phyloP scores from a whole-genome alignment of 1,140 invertebrate species.

The Leucophenga varia region DNA sequence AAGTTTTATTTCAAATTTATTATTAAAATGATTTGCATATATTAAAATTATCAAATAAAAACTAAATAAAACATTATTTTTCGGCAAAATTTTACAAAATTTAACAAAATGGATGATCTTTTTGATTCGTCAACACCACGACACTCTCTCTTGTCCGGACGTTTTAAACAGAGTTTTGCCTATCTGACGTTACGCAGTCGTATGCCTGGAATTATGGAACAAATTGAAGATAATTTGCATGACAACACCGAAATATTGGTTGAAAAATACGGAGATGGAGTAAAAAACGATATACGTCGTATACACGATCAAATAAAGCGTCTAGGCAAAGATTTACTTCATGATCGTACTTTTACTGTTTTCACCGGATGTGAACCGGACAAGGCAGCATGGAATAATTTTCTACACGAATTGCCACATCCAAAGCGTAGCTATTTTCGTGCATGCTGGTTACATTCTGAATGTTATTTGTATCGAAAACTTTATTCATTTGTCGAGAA shows the following conservation, averaged over 20 bases:
- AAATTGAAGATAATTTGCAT: slow-evolving; percentile 9
- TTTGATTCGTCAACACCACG: slow-evolving; percentile 25
- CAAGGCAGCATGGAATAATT: slow-evolving; percentile 58
- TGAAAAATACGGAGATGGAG: slow-evolving; percentile 11
- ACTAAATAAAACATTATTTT: too few species aligned
- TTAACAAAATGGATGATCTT: too few species aligned
- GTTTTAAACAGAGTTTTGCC: slow-evolving; percentile 41
- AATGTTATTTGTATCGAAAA: slow-evolving; percentile 91
- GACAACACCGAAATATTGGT: background rate
- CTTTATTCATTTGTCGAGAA: slow-evolving; percentile 75
- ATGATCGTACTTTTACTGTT: slow-evolving; percentile 19
- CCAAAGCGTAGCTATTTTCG: slow-evolving; percentile 72
- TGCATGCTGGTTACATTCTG: slow-evolving; percentile 82
- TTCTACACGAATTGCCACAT: slow-evolving; percentile 43
- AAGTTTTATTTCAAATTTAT: too few species aligned
- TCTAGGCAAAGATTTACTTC: slow-evolving; percentile 16
- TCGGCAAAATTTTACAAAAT: too few species aligned
- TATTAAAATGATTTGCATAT: too few species aligned
- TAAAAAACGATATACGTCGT: slow-evolving; percentile 12
- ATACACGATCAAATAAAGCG: slow-evolving; percentile 19
- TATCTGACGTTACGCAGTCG: slow-evolving; percentile 26
- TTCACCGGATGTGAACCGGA: slow-evolving; percentile 49
- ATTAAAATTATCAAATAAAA: too few species aligned
- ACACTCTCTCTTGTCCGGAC: slow-evolving; percentile 30
- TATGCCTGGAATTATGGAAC: slow-evolving; percentile 33